Evolutionary conservation across 2,888 invertebrate genomes (phyloP), one percentile per base, ranked within the genome.

Genomic region (Schrankia costaestrigalis): DNA sequence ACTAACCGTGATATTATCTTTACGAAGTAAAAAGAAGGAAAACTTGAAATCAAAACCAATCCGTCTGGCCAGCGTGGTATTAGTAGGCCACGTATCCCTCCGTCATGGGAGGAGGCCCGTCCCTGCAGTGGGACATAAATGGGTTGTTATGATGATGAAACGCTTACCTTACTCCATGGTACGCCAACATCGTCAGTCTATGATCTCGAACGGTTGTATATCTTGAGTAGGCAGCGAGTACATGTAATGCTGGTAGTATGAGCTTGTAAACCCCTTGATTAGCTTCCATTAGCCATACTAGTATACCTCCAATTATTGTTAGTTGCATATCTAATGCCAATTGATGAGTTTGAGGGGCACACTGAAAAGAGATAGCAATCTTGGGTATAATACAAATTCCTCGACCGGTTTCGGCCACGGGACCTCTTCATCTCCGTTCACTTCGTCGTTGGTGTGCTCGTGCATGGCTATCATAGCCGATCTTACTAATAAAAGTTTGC

Each of bases 291-390:
- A 91, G 76, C 89, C 93, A 92, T 0, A 94, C 89, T 1, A 93
- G 65, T 2, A 92, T 63, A 0, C 93, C 91, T 9, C 92, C 91
- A 2, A 93, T 51, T 28, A 93, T 71, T 6, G 92, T 92, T 6
- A 94, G 79, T 68, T 94, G 94, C 89, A 94, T 90, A 62, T 94
- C 94, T 52, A 94, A 62, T 0, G 94, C 93, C 44, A 94, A 66
- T 57, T 93, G 93, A 63, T 94, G 92, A 0, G 93, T 93, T 74
- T 93, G 93, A 1, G 93, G 91, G 11, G 93, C 93, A 59, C 94
- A 94, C 94, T 94, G 73, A 78, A 15, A 42, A 41, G 10, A 21
- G 1, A 26, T 6, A 8, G 3, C 8, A 14, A 11, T 1, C 9
- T 8, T 3, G 7, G 10, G 1, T 11, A 23, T 11, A 6, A n/a